phyloP scores from a whole-genome alignment of 2,888 invertebrate species.

The Tetrapedia diversipes region DNA sequence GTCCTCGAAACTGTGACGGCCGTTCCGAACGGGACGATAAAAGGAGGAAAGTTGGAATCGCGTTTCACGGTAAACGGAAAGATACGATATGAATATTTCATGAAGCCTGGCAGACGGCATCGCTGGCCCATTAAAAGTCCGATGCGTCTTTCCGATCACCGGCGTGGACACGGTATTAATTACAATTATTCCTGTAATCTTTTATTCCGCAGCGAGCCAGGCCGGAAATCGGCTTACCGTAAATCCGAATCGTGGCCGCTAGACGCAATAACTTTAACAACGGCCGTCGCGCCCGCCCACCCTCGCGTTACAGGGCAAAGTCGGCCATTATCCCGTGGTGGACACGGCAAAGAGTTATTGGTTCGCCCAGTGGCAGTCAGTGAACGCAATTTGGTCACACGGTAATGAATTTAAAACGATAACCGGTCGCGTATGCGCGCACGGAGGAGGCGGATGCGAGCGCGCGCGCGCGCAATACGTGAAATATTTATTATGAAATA shows the following conservation, averaged over 20 bases:
- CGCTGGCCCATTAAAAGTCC: slow-evolving; percentile 1
- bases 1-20: slow-evolving; percentile 45
- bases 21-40: slow-evolving; percentile 26
- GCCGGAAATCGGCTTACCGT: slow-evolving; percentile 31
- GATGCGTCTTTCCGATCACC: not conserved
- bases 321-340: slow-evolving; percentile 38
- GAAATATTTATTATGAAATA: slow-evolving; percentile 18
- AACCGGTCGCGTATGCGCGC: slow-evolving; percentile 6
- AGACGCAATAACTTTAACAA: slow-evolving; percentile 39
- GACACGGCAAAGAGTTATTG: slow-evolving; percentile 48
- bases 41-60: not conserved
- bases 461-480: not conserved
- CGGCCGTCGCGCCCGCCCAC: slow-evolving; percentile 1
- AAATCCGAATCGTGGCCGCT: slow-evolving; percentile 12
- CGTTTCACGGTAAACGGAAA: too few species aligned
- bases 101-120: slow-evolving; percentile 3
- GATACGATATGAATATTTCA: slow-evolving; percentile 54
- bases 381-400: slow-evolving; percentile 26
- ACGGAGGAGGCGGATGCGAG: not conserved
- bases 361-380: slow-evolving; percentile 33
- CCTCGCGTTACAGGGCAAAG: slow-evolving; percentile 29
- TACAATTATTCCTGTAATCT: slow-evolving; percentile 12
- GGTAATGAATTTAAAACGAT: slow-evolving; percentile 61
- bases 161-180: slow-evolving; percentile 23
- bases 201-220: not conserved